Evolutionary conservation across 2,113 vertebrate genomes (phyloP).

Genomic region (Bathybates hornii): DNA sequence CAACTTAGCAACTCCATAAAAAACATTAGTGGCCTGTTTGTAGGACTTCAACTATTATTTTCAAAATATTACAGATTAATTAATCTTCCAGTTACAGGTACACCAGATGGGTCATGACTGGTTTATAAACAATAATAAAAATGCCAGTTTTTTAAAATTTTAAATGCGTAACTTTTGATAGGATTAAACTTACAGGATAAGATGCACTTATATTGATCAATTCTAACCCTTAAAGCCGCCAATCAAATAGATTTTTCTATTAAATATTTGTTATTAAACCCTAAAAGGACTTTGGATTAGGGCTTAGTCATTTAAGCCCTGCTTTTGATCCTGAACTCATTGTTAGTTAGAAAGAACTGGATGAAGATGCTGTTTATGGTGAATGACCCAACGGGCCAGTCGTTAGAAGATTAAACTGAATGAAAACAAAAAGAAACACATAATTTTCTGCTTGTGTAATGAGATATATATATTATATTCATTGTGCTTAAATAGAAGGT

Average conservation of each 20-base stretch:
- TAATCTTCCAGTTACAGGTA: background rate
- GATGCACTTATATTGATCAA: background rate
- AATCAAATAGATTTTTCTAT: background rate
- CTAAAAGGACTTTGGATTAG: background rate
- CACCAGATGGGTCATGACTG: background rate
- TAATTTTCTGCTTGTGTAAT: background rate
- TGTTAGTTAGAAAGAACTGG: background rate
- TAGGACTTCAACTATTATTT: background rate
- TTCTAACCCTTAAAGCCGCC: background rate
- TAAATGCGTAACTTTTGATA: background rate
- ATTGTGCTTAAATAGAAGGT: rapidly evolving
- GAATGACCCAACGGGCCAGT: background rate
- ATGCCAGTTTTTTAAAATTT: background rate
- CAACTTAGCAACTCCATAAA: rapidly evolving
- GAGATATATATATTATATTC: background rate
- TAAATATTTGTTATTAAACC: background rate
- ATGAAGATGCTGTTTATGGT: background rate
- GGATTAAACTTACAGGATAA: background rate
- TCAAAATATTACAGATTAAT: background rate
- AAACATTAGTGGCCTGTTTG: background rate
- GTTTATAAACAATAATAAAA: background rate
- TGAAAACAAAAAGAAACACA: background rate
- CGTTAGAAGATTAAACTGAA: background rate
- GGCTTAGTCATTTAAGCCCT: background rate
- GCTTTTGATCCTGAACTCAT: background rate